Evolutionary conservation across 2,888 invertebrate genomes (phyloP).

Genomic region (Thalpophila matura): DNA sequence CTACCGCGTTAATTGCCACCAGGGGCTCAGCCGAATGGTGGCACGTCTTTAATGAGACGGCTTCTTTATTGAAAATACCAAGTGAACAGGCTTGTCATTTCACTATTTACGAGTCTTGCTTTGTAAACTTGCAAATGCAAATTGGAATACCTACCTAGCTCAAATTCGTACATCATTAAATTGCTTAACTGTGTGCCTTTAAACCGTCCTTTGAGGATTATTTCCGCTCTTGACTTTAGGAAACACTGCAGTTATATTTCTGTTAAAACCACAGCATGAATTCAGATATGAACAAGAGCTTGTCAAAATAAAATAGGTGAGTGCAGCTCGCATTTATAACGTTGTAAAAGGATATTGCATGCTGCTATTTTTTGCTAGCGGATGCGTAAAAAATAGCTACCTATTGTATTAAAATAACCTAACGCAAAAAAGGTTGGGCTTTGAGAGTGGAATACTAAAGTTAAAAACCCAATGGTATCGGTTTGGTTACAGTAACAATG

Average conservation of each 20-base stretch:
- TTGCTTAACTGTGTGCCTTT: constrained; percentile 31
- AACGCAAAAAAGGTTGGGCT: constrained; percentile 32
- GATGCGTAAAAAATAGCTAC: constrained; percentile 46
- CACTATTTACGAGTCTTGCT: constrained; percentile 62
- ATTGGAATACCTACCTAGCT: constrained; percentile 62
- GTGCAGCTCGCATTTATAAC: constrained; percentile 33
- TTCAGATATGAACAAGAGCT: constrained; percentile 41
- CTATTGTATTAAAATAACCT: constrained; percentile 52
- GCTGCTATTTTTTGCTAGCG: constrained; percentile 43
- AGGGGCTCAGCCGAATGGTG: constrained; percentile 77
- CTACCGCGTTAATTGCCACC: constrained; percentile 84
- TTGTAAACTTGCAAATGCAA: constrained; percentile 56
- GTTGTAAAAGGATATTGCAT: constrained; percentile 49
- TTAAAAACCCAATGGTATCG: constrained; percentile 36
- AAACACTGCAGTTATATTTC: constrained; percentile 25
- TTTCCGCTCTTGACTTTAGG: constrained; percentile 24
- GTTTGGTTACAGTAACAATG: constrained; percentile 32
- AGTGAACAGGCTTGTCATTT: constrained; percentile 74
- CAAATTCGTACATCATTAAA: constrained; percentile 42
- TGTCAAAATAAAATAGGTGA: constrained; percentile 21
- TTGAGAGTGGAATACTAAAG: constrained; percentile 47
- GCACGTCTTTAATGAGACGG: constrained; percentile 87
- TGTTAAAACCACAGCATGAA: constrained; percentile 32
- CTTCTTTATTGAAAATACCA: constrained; percentile 88
- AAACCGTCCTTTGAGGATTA: constrained; percentile 31